Evolutionary conservation across 2,888 invertebrate genomes (phyloP), one percentile per base, ranked within the genome.

Genomic region (Pilophorus perplexus): DNA sequence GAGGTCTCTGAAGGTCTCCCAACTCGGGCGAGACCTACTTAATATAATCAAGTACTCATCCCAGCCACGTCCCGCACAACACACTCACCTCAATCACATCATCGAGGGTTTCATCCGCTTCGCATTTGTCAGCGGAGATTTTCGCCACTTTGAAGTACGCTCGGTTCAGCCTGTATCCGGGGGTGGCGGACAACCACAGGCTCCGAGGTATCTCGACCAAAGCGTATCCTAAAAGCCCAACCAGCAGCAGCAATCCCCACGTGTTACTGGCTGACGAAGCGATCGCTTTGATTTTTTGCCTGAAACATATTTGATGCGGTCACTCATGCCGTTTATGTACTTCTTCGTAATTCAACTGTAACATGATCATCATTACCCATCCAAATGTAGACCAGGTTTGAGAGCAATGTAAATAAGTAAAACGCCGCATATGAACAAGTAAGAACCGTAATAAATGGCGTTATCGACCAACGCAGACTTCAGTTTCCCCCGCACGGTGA

Each of bases 241-340:
- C 93, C 52, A 99, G 80, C 27, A 99, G 80, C 77, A 98, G 95
- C 60, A 99, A 80, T 66, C 99, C 99, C 99, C 99, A 99, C 0
- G 99, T 99, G 77, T 99, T 99, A 75, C 96, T 96, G 2, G 99
- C 98, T 14, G 97, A 94, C 2, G 98, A 94, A 22, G 97, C 93
- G 72, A 99, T 95, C 0, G 95, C 91, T 80, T 97, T 98, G 33
- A 99, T 80, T 77, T 96, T 93, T 67, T 84, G 84, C 73, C 88
- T 87, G 76, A 37, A 76, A 75, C 44, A 54, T 23, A 46, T 12
- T 6, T 33, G 33, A 10, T 33, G 10, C 14, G 6, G 44, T 14
- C 44, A 44, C n/a, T n/a, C n/a, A n/a, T n/a, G n/a, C n/a, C n/a
- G n/a, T n/a, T n/a, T n/a, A n/a, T n/a, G n/a, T n/a, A n/a, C n/a